A percentile compares a stretch with the other conserved stretches of the same genome.
Evolutionary conservation across 2,797 vertebrate genomes (phyloP).

Genomic region (Eidolon dupreanum): DNA sequence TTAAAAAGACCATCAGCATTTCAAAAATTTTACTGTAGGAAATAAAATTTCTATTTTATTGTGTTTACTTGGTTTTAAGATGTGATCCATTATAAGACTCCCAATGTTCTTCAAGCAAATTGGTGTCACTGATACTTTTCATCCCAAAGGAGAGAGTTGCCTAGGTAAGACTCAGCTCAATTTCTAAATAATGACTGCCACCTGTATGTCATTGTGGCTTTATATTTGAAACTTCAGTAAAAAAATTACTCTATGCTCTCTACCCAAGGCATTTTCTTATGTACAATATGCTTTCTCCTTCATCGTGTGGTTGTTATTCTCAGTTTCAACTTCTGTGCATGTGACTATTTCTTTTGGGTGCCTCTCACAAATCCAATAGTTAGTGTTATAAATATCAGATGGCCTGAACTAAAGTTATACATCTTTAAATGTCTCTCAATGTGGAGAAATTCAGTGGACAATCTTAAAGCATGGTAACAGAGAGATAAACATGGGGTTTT

Average conservation of each 20-base stretch:
- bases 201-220: background rate
- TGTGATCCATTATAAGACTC: background rate
- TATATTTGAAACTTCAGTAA: background rate
- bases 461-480: background rate
- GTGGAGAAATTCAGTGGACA: background rate
- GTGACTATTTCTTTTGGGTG: background rate
- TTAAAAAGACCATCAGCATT: background rate
- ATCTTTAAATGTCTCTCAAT: background rate
- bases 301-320: background rate
- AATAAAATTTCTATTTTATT: background rate
- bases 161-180: background rate
- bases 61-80: background rate
- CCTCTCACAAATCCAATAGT: background rate
- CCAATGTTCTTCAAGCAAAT: background rate
- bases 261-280: accelerated
- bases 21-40: background rate
- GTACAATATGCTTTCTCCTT: background rate
- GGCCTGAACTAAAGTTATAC: background rate
- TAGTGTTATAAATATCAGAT: background rate
- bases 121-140: background rate
- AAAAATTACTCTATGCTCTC: background rate
- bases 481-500: background rate
- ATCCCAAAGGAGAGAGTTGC: background rate
- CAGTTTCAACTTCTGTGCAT: background rate
- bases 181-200: background rate